A percentile compares a stretch with the other conserved stretches of the same genome.
phyloP scores from a whole-genome alignment of 2,113 vertebrate species.

The Oreochromis niloticus region DNA sequence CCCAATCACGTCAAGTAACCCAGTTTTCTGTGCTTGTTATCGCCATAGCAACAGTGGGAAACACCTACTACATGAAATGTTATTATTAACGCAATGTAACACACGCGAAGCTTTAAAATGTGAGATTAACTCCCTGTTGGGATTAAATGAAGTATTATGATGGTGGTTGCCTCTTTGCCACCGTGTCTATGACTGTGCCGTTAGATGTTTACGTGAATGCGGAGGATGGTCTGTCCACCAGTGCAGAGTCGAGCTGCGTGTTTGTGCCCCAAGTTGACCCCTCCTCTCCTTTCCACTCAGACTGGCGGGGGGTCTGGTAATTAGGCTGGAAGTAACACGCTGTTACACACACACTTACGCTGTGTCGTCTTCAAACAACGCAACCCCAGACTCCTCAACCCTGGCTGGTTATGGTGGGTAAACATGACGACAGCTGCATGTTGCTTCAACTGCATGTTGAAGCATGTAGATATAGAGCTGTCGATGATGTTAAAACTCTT shows the following conservation, averaged over 20 bases:
- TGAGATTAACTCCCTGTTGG: not conserved
- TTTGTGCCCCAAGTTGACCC: conserved; percentile 15
- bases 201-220: not conserved
- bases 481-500: not conserved
- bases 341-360: conserved; percentile 13
- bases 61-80: not conserved
- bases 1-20: conserved; percentile 44
- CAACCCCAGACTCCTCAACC: not conserved
- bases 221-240: not conserved
- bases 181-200: not conserved
- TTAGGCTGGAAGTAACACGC: conserved; percentile 73
- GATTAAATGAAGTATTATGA: not conserved
- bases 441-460: not conserved
- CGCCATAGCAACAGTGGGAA: conserved; percentile 38
- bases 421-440: not conserved
- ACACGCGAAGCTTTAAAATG: not conserved
- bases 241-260: not conserved
- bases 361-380: not conserved
- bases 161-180: not conserved
- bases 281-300: conserved; percentile 10
- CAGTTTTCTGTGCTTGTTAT: conserved; percentile 38
- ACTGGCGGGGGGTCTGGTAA: conserved; percentile 54
- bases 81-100: not conserved
- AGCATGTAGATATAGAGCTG: not conserved
- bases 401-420: not conserved